These are phyloP conservation scores for Saturnia japonica DNA, from an alignment of 2,888 invertebrate genomes.

Conservation along the genomic window DNA sequence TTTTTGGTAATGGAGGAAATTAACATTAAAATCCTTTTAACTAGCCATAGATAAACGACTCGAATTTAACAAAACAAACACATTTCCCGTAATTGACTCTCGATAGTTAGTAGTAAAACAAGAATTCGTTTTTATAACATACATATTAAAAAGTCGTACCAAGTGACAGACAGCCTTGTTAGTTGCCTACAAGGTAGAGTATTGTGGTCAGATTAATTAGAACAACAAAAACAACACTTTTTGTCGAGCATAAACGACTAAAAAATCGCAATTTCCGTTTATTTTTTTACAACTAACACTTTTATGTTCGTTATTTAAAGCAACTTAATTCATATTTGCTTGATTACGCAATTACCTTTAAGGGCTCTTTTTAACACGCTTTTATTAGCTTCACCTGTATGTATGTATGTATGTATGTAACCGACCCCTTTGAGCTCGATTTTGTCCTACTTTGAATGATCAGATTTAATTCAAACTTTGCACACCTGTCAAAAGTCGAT, in stretches of 20 bases:
- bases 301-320: not conserved
- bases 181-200: not conserved
- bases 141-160: not conserved
- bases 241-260: not conserved
- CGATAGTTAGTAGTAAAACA: not conserved
- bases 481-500: no score
- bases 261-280: not conserved
- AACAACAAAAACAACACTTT: not conserved
- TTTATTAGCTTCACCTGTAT: no score
- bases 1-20: not conserved
- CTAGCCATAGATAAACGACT: not conserved
- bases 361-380: no score
- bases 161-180: slow-evolving; percentile 3
- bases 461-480: no score
- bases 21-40: not conserved
- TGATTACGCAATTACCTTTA: no score
- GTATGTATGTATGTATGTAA: no score
- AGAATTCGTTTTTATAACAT: not conserved
- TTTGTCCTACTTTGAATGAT: no score
- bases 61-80: not conserved
- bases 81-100: not conserved
- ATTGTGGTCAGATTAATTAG: not conserved
- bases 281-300: not conserved
- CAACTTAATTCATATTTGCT: no score
- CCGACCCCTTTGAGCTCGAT: no score